Base-by-base conservation (phyloP, 2,797 vertebrate species). In the Gila robusta region DNA sequence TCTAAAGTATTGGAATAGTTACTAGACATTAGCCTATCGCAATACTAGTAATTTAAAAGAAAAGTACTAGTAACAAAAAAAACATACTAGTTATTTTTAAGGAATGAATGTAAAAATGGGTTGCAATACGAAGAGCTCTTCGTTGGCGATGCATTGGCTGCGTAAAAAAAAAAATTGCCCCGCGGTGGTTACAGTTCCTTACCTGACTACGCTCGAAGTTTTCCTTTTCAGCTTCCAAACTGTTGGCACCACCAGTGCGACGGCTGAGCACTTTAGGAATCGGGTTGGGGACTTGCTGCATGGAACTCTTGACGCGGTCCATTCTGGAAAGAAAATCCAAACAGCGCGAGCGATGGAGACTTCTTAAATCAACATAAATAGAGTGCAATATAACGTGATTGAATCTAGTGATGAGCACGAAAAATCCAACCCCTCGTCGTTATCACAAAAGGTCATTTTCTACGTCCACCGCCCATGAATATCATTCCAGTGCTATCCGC, bases 171-270 rank as follows among this genome's bases (percentile, higher is more conserved):
- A 2, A 70, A 59, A 64, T 70, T 84, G 73, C 16, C 73, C 82
- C 21, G 44, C 10, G 8, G 11, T 32, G 23, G 7, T 72, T 2
- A 32, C 47, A 19, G 28, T 79, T 81, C 84, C 17, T 76, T 94
- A 98, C 97, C 97, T 98, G 97, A 49, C 93, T 94, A 56, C 97
- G 94, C 94, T 98, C 97, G 91, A 98, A 98, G 96, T 94, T 96
- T 90, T 98, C 97, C 86, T 95, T 96, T 93, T 98, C 97, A 78
- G 94, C 94, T 89, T 96, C 96, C 91, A 97, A 93, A 80, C 96
- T 94, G 89, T 96, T 96, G 32, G 95, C 96, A 81, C 95, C 97
- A 49, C 96, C 97, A n/a, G 95, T 94, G 83, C 97, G 94, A 85
- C 96, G 94, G 92, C 96, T 96, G 90, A 97, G 91, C 87, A 95